Evolutionary conservation across 2,888 invertebrate species (phyloP).

Genomic region (Zele albiditarsus): DNA sequence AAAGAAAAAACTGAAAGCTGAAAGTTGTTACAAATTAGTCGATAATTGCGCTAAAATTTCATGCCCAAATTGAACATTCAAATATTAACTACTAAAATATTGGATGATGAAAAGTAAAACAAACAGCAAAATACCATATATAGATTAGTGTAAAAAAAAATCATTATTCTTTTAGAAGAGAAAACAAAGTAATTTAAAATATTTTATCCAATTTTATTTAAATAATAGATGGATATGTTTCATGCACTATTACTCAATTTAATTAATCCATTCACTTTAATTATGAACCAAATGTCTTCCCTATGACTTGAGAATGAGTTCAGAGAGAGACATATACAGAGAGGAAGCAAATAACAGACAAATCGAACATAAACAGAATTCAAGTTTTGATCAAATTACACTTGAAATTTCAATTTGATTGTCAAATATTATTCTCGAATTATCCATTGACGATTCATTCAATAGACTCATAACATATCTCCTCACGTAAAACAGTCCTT

Average conservation of each 20-base stretch:
- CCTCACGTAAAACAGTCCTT: not conserved
- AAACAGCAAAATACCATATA: slow-evolving; percentile 19
- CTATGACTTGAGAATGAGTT: not conserved
- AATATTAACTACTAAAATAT: slow-evolving; percentile 23
- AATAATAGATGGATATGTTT: slow-evolving; percentile 19
- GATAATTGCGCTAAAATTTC: slow-evolving; percentile 6
- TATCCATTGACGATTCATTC: not conserved
- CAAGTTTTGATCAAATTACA: not conserved
- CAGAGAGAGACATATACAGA: not conserved
- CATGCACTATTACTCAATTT: slow-evolving; percentile 24
- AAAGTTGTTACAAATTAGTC: slow-evolving; percentile 4
- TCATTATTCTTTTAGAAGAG: slow-evolving; percentile 33
- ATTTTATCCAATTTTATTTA: slow-evolving; percentile 34
- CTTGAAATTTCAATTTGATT: not conserved
- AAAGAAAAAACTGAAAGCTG: not conserved
- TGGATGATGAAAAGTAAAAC: not conserved
- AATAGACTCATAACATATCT: not conserved
- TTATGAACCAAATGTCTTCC: slow-evolving; percentile 29
- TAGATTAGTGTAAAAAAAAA: slow-evolving; percentile 26
- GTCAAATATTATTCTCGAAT: not conserved
- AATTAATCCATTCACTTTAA: slow-evolving; percentile 40
- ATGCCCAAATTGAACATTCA: not conserved
- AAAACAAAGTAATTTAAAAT: slow-evolving; percentile 13
- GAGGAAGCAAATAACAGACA: not conserved
- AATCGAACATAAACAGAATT: not conserved